These are phyloP conservation scores for Maconellicoccus hirsutus DNA, from an alignment of 1,140 invertebrate species.

Conservation along the genomic window DNA sequence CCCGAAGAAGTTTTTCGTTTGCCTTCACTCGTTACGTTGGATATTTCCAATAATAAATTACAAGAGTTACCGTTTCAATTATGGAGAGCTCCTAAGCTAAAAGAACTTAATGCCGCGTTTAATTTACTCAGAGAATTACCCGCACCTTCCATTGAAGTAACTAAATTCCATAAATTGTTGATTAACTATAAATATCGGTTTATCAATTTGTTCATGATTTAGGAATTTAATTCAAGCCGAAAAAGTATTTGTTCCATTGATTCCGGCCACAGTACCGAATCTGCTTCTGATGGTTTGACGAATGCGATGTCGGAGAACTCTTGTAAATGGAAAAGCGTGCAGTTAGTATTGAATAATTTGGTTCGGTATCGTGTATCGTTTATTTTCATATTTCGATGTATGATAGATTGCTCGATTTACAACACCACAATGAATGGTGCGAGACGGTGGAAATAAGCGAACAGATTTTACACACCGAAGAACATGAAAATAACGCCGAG, in stretches of 20 bases:
- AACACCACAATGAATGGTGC: slow-evolving; percentile 61
- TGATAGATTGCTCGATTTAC: slow-evolving; percentile 37
- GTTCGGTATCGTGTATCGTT: background rate
- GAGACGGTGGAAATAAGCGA: slow-evolving; percentile 55
- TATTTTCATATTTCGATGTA: background rate
- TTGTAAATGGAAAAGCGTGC: slow-evolving; percentile 2
- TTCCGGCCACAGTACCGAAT: slow-evolving; percentile 29
- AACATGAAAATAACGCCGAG: slow-evolving; percentile 27
- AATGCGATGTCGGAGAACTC: background rate
- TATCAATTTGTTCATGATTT: background rate
- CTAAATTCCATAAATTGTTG: background rate
- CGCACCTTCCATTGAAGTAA: slow-evolving; percentile 25
- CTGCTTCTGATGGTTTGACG: slow-evolving; percentile 23
- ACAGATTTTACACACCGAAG: slow-evolving; percentile 43
- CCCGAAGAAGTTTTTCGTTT: slow-evolving; percentile 71
- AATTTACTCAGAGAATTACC: slow-evolving; percentile 81
- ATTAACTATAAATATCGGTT: too few species aligned
- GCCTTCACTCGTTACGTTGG: slow-evolving; percentile 65
- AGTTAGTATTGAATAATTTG: background rate
- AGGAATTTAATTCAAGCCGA: slow-evolving; percentile 29
- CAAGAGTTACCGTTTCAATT: slow-evolving; percentile 68
- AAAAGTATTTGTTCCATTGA: slow-evolving; percentile 31
- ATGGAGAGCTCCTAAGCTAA: slow-evolving; percentile 79
- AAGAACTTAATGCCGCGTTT: slow-evolving; percentile 81
- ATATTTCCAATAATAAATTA: slow-evolving; percentile 91